A percentile compares a stretch with the other conserved stretches of the same genome.
Conservation (phyloP, 2,888 invertebrate genomes). For the Eurytoma californica region DNA sequence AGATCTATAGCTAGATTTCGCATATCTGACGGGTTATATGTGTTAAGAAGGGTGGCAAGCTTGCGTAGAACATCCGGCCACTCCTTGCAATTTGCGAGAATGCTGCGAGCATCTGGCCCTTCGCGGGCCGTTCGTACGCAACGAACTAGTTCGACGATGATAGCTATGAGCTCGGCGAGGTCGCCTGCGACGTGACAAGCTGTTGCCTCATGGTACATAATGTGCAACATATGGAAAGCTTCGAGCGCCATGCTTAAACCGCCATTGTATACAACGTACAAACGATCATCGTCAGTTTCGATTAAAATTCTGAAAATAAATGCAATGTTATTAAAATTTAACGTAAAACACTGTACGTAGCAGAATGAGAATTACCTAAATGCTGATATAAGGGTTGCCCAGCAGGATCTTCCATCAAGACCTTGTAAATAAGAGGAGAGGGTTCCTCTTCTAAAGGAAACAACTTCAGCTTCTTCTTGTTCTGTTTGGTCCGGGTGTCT, state of each 20-base stretch:
- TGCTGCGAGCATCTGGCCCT: conserved; percentile 81
- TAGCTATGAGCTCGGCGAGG: conserved; percentile 88
- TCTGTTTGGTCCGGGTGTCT: conserved; percentile 87
- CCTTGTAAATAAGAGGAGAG: conserved; percentile 92
- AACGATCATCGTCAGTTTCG: conserved; percentile 91
- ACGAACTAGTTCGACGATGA: conserved; percentile 84
- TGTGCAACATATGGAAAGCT: conserved; percentile 92
- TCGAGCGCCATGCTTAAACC: conserved; percentile 83
- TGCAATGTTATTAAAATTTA: background rate
- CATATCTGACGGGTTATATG: conserved; percentile 91
- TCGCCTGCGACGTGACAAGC: conserved; percentile 91
- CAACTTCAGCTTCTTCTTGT: conserved; percentile 88
- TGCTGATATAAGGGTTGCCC: conserved; percentile 95
- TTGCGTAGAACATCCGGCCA: conserved; percentile 92
- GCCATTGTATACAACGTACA: conserved; percentile 92
- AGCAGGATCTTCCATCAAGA: conserved; percentile 92
- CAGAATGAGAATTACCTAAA: conserved; percentile 74
- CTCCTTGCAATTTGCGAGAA: conserved; percentile 86
- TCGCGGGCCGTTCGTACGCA: conserved; percentile 82
- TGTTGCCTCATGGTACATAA: conserved; percentile 95
- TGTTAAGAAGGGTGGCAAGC: conserved; percentile 90
- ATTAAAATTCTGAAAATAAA: conserved; percentile 83
- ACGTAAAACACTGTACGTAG: too few species aligned
- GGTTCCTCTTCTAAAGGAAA: conserved; percentile 88
- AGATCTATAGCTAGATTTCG: conserved; percentile 86